A percentile compares a stretch with the other conserved stretches of the same genome.
Evolutionary conservation across 2,113 vertebrate species (phyloP).

Genomic region (Ceratotherium simum): DNA sequence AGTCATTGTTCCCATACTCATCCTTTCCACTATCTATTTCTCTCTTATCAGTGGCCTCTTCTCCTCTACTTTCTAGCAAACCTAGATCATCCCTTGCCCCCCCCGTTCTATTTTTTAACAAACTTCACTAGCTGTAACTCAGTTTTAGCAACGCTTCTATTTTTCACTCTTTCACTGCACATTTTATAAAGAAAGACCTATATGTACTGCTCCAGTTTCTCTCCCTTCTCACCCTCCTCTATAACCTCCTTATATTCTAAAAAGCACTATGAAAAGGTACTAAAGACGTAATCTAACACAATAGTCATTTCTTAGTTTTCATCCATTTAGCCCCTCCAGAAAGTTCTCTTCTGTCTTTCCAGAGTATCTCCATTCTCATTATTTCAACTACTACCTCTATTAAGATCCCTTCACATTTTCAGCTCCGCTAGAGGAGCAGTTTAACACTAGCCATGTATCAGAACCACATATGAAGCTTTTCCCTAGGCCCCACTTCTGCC

Average conservation of each 20-base stretch:
- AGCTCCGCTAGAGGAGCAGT: background rate
- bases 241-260: background rate
- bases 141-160: background rate
- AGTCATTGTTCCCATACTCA: background rate
- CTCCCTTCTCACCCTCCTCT: background rate
- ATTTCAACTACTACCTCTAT: background rate
- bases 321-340: background rate
- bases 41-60: background rate
- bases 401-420: constrained; percentile 33
- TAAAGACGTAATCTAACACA: background rate
- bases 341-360: background rate
- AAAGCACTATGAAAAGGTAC: background rate
- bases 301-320: background rate
- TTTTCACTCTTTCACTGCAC: background rate
- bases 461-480: background rate
- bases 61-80: background rate
- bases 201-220: background rate
- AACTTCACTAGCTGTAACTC: constrained; percentile 3
- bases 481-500: background rate
- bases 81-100: background rate
- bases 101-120: background rate
- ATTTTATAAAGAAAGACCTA: background rate
- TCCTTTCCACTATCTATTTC: background rate
- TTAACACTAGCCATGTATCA: background rate
- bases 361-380: constrained; percentile 25